Conservation (phyloP, 2,113 vertebrate species). For the Macrotis lagotis region DNA sequence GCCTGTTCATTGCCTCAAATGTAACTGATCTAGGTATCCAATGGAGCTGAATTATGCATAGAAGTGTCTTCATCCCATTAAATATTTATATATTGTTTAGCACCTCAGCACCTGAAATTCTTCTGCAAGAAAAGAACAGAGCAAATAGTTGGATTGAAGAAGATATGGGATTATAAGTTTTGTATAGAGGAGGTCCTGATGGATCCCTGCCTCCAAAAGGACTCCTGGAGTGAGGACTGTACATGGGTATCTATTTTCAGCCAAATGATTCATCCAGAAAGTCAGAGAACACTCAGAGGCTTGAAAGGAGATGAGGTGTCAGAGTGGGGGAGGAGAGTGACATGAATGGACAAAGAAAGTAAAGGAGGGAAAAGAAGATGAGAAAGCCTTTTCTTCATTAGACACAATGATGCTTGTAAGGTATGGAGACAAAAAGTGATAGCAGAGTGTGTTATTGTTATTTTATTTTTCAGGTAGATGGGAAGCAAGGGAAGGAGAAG, state of each 20-base stretch:
- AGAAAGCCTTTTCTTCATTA: not conserved
- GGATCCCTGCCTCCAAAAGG: not conserved
- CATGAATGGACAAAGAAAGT: not conserved
- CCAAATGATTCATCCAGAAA: not conserved
- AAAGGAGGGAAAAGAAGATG: conserved; percentile 14
- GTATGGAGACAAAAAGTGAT: not conserved
- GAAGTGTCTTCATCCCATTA: conserved; percentile 66
- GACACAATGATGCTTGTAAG: not conserved
- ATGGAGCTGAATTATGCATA: conserved; percentile 74
- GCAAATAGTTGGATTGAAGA: conserved; percentile 8
- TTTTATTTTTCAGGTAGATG: not conserved
- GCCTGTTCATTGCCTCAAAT: conserved; percentile 66
- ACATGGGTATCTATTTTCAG: not conserved
- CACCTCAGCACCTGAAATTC: conserved; percentile 59
- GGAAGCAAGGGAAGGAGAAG: not conserved
- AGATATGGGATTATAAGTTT: not conserved
- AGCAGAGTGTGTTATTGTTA: not conserved
- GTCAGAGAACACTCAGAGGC: not conserved
- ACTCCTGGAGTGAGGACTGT: not conserved
- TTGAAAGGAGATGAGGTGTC: conserved; percentile 8
- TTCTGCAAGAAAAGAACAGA: conserved; percentile 46
- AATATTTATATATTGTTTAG: conserved; percentile 69
- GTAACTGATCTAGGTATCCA: conserved; percentile 66
- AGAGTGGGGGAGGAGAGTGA: not conserved
- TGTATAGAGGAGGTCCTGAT: not conserved